Conservation (phyloP, 2,797 vertebrate genomes). For the Myiotriccus ornatus region DNA sequence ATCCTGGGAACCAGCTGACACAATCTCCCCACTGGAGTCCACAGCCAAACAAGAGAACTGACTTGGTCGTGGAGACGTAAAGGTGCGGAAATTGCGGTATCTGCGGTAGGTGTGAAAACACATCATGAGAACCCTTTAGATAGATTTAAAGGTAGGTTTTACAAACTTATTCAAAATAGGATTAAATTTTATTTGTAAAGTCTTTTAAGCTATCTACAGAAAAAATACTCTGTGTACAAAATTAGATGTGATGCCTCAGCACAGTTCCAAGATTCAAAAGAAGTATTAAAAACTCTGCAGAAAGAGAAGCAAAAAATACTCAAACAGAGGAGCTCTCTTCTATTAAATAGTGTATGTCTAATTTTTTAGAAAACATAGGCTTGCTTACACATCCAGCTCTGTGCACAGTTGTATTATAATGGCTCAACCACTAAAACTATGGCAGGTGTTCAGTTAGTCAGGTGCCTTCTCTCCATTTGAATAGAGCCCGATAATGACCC, state of each 20-base stretch:
- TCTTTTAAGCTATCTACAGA: neutral
- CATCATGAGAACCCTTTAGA: neutral
- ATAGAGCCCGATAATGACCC: neutral
- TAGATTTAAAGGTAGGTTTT: neutral
- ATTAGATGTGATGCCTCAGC: neutral
- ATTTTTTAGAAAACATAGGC: neutral
- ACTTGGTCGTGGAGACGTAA: slow-evolving; percentile 88
- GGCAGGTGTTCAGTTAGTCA: neutral
- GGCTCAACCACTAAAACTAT: neutral
- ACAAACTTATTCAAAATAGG: rapidly evolving
- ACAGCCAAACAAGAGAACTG: slow-evolving; percentile 94
- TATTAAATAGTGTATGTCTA: rapidly evolving
- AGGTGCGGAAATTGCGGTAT: slow-evolving; percentile 97
- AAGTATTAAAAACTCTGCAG: neutral
- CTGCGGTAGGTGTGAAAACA: slow-evolving; percentile 60
- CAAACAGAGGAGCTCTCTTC: neutral
- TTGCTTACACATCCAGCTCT: neutral
- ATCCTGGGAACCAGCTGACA: slow-evolving; percentile 93
- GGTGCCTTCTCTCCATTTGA: neutral
- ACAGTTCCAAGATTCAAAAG: neutral
- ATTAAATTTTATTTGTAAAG: neutral
- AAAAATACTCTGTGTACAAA: neutral
- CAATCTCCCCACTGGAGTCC: slow-evolving; percentile 89
- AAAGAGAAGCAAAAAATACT: neutral
- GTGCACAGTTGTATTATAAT: neutral